Percentiles rank a stretch among this genome's conserved stretches.
Conservation (phyloP, 2,113 vertebrate genomes). For the Cochlearius cochlearius region DNA sequence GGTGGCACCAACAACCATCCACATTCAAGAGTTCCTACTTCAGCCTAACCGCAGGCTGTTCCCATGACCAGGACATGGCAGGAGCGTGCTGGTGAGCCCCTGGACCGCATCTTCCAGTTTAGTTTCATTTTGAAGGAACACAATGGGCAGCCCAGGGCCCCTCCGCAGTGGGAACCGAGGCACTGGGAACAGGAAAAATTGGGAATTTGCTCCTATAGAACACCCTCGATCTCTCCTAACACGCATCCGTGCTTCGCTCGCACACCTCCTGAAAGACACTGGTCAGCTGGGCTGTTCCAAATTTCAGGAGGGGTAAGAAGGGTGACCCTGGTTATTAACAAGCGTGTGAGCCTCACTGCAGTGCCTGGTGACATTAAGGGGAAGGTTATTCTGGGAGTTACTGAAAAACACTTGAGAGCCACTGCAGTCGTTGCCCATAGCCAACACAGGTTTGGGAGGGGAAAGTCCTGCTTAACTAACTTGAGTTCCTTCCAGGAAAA, state of each 20-base stretch:
- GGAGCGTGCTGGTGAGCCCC: not conserved
- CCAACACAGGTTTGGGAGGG: not conserved
- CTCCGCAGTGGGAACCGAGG: not conserved
- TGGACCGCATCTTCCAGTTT: not conserved
- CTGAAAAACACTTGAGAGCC: not conserved
- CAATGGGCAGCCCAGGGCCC: not conserved
- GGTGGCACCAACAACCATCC: not conserved
- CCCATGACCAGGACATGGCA: not conserved
- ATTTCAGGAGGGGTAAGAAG: not conserved
- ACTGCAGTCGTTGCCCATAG: rapidly evolving
- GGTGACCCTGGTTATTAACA: not conserved
- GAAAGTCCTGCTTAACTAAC: not conserved
- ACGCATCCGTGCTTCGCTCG: not conserved
- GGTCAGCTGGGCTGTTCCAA: not conserved
- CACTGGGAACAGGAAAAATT: not conserved
- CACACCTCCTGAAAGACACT: not conserved
- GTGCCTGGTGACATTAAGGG: not conserved
- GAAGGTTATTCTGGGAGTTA: not conserved
- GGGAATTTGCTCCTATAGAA: not conserved
- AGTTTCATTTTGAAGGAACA: not conserved
- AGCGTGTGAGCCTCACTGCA: not conserved
- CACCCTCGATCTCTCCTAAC: not conserved
- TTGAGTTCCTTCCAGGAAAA: not conserved
- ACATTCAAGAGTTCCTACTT: not conserved
- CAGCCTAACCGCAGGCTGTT: not conserved